Conservation (phyloP, 2,888 invertebrate genomes). For the Conus canariensis region DNA sequence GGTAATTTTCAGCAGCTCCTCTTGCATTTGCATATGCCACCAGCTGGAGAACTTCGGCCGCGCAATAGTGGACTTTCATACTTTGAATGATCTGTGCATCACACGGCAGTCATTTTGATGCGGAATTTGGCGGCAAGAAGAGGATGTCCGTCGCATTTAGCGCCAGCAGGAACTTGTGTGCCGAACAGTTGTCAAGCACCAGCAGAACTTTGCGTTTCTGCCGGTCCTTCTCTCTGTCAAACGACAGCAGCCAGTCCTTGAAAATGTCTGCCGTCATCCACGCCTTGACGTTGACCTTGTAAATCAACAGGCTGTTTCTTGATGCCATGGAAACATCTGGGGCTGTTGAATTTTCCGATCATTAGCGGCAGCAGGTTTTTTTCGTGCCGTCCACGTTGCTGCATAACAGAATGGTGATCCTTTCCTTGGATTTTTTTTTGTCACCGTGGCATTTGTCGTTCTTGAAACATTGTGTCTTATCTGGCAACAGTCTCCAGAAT, state of each 20-base stretch:
- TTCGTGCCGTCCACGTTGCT: slow-evolving; percentile 50
- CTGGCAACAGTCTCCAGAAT: slow-evolving; percentile 50
- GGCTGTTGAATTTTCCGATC: slow-evolving; percentile 49
- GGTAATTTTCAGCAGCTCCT: not conserved
- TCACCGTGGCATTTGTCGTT: slow-evolving; percentile 48
- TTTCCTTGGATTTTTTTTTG: slow-evolving; percentile 44
- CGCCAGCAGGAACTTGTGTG: not conserved
- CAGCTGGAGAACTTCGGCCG: not conserved
- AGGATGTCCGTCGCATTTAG: not conserved
- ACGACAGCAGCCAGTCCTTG: not conserved
- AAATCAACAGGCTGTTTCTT: slow-evolving; percentile 36
- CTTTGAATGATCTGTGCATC: not conserved
- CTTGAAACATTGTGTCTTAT: slow-evolving; percentile 45
- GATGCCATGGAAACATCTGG: slow-evolving; percentile 46
- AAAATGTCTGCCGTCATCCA: slow-evolving; percentile 24
- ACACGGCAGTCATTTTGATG: not conserved
- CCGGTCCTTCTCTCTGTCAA: slow-evolving; percentile 2
- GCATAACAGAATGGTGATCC: slow-evolving; percentile 48
- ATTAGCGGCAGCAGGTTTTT: slow-evolving; percentile 46
- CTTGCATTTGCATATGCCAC: not conserved
- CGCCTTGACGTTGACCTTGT: slow-evolving; percentile 24
- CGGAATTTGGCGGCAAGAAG: not conserved
- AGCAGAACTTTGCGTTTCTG: slow-evolving; percentile 12
- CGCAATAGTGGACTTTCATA: slow-evolving; percentile 15
- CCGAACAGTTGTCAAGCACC: slow-evolving; percentile 10